Percentiles rank a stretch among this genome's conserved stretches.
Evolutionary conservation across 2,113 vertebrate species (phyloP).

Genomic region (Climacteris rufus): DNA sequence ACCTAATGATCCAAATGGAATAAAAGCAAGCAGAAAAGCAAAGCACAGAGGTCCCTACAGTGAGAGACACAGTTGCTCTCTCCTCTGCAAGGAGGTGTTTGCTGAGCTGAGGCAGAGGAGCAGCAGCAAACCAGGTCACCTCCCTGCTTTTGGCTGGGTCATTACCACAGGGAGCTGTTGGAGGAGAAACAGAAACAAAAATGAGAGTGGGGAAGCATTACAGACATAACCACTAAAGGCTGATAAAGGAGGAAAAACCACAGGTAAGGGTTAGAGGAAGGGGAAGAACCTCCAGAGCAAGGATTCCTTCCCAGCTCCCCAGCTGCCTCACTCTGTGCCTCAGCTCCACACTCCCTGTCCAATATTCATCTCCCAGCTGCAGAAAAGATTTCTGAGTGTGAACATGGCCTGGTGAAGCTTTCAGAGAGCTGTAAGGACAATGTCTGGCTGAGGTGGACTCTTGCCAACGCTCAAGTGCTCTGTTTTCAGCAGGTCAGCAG

Average conservation of each 20-base stretch:
- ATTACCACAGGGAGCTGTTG: accelerated
- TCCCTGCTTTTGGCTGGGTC: accelerated
- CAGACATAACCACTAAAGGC: neutral
- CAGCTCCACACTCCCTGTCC: neutral
- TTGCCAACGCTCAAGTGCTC: neutral
- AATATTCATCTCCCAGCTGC: accelerated
- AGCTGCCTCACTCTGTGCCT: neutral
- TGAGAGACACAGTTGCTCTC: neutral
- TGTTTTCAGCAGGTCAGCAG: neutral
- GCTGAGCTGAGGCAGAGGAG: neutral
- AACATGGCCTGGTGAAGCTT: neutral
- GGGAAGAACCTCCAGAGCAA: neutral
- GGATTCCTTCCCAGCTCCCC: neutral
- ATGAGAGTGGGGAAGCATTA: neutral
- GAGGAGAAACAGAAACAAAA: neutral
- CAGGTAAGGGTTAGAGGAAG: accelerated
- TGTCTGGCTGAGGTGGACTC: neutral
- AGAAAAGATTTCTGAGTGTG: neutral
- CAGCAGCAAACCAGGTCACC: neutral
- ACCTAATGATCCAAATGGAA: neutral
- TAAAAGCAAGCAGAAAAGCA: neutral
- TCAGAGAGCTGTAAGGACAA: neutral
- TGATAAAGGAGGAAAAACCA: neutral
- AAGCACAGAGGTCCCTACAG: neutral
- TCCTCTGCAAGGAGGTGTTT: neutral